Evolutionary conservation across 2,113 vertebrate genomes (phyloP).

Genomic region (Origma solitaria): DNA sequence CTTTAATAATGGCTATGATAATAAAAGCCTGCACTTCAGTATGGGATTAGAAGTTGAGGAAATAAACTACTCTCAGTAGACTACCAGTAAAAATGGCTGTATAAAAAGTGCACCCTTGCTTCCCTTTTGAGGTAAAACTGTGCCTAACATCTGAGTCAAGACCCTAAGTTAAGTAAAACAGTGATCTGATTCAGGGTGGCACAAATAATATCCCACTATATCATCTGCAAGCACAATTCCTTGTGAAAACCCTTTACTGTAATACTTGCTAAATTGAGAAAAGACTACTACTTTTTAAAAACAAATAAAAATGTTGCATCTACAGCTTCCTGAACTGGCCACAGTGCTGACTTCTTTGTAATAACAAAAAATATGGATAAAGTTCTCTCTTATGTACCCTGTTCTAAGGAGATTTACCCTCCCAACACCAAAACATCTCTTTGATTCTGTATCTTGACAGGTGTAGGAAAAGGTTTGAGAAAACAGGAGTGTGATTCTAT

Average conservation of each 20-base stretch:
- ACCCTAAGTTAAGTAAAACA: not conserved
- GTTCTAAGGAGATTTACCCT: not conserved
- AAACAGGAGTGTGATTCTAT: not conserved
- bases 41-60: not conserved
- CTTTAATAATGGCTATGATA: not conserved
- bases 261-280: not conserved
- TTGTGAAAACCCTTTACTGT: not conserved
- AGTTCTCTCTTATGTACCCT: not conserved
- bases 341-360: not conserved
- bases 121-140: not conserved
- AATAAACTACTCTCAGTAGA: not conserved
- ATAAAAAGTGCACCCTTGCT: not conserved
- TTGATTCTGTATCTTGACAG: not conserved
- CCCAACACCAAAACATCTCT: not conserved
- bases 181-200: not conserved
- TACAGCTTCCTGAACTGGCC: not conserved
- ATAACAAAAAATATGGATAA: not conserved
- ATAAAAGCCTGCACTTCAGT: not conserved
- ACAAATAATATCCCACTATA: not conserved
- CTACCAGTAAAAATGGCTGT: not conserved
- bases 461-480: not conserved
- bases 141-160: not conserved
- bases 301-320: not conserved
- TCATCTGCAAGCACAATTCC: not conserved
- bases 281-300: not conserved